Evolutionary conservation across 2,797 vertebrate genomes (phyloP), one percentile per base, ranked within the genome.

Genomic region (Melanotaenia boesemani): DNA sequence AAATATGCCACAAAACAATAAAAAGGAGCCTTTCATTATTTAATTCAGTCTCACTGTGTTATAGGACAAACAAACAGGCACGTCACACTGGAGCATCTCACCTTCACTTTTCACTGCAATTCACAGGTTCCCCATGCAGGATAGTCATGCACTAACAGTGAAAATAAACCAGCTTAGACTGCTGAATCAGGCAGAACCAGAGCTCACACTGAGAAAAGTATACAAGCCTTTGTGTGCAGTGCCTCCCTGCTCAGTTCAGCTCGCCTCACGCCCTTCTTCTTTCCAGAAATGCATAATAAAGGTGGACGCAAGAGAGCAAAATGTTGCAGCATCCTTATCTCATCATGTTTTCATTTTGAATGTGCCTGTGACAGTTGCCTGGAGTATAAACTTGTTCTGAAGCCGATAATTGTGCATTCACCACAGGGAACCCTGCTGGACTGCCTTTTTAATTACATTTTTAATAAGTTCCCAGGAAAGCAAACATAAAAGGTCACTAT

Each of bases 381-480:
- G 63, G 81, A 81, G 76, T 72, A 73, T 63, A 65, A 79, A 86
- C 70, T 80, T 82, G 67, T 81, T 86, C 81, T 71, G 72, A 76
- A 73, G 82, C 80, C 76, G 81, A 87, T 90, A 81, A 88, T 90
- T 90, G 77, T 84, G 70, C 77, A 79, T 85, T 85, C 78, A 87
- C 87, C 79, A 75, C 74, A 52, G 88, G 86, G 77, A 86, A 57
- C 70, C 48, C 37, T 80, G 81, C 67, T 50, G 68, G 67, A 32
- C 67, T 65, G 72, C 75, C 44, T 86, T 87, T 90, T 86, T 86
- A 91, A 92, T 92, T 87, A 88, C 81, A 87, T 86, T 89, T 90
- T 89, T 91, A 89, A 93, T 89, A 78, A 77, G 69, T 88, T 90
- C 83, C 79, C 63, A 76, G 75, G 74, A 84, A 90, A 87, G 87